Conservation (phyloP, 1,140 invertebrate species). For the Hesperophylax magnus region DNA sequence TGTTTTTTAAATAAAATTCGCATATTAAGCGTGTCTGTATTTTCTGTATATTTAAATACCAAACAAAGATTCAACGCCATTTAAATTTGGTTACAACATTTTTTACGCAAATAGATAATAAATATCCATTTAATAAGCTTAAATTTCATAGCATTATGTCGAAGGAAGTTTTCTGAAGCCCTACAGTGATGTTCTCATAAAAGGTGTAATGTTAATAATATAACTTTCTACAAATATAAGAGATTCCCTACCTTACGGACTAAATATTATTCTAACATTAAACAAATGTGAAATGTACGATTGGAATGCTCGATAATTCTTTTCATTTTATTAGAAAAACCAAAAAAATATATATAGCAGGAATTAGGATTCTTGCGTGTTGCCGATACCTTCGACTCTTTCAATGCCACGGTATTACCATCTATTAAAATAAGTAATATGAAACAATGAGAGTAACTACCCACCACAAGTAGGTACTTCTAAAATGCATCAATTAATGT, state of each 20-base stretch:
- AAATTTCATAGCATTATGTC: too few relatives aligned
- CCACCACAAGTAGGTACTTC: too few relatives aligned
- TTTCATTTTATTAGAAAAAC: slow-evolving; percentile 19
- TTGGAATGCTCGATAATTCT: not conserved
- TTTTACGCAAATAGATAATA: too few relatives aligned
- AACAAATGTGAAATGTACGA: slow-evolving; percentile 1
- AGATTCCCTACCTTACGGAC: slow-evolving; percentile 27
- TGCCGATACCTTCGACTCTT: not conserved
- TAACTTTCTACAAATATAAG: slow-evolving; percentile 13
- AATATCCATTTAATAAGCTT: too few relatives aligned
- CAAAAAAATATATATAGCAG: slow-evolving; percentile 2
- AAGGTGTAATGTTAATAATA: not conserved
- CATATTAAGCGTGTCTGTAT: too few relatives aligned
- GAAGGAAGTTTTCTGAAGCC: slow-evolving; percentile 15
- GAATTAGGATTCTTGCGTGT: slow-evolving; percentile 5
- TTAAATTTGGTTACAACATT: too few relatives aligned
- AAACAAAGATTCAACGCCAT: too few relatives aligned
- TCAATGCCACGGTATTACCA: not conserved
- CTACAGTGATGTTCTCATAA: not conserved
- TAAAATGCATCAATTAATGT: too few relatives aligned
- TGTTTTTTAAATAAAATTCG: too few relatives aligned
- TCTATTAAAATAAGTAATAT: too few relatives aligned
- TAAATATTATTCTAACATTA: slow-evolving; percentile 7
- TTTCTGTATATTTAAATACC: too few relatives aligned
- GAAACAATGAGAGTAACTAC: too few relatives aligned